A percentile compares a stretch with the other conserved stretches of the same genome.
Evolutionary conservation across 2,888 invertebrate species (phyloP).

Genomic region (Drosophila koepferae): DNA sequence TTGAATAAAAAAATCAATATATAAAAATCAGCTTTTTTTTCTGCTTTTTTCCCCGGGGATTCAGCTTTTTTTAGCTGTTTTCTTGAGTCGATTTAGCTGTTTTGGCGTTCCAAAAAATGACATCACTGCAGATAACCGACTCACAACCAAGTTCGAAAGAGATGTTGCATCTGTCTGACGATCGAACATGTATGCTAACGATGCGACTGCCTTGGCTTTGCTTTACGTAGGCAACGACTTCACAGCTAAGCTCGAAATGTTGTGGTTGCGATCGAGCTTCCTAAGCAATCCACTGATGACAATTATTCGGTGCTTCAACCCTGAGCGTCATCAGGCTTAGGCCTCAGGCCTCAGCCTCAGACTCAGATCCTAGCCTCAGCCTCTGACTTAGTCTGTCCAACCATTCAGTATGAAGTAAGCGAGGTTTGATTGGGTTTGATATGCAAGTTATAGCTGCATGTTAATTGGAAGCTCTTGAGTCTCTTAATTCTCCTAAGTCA

Average conservation of each 20-base stretch:
- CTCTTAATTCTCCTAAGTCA: neutral
- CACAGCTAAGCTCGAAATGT: constrained; percentile 9
- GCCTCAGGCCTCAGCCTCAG: too few species aligned
- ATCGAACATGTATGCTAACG: neutral
- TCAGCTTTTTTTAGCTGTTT: too few species aligned
- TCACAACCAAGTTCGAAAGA: neutral
- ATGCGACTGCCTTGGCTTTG: neutral
- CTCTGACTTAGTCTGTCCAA: too few species aligned
- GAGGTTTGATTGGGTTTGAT: neutral
- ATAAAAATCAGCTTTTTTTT: too few species aligned
- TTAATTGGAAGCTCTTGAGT: neutral
- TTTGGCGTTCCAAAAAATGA: too few species aligned
- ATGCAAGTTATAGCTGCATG: neutral
- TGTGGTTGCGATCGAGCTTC: constrained; percentile 14
- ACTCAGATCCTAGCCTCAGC: too few species aligned
- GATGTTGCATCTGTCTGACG: neutral
- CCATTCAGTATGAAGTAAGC: neutral
- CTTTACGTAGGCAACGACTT: neutral
- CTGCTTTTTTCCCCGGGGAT: too few species aligned
- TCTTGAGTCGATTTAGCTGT: too few species aligned
- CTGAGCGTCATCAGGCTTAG: too few species aligned
- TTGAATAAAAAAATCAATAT: too few species aligned
- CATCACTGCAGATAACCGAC: neutral
- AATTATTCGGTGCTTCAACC: too few species aligned
- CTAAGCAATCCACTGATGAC: neutral